phyloP scores from a whole-genome alignment of 2,888 invertebrate species.

The Nomada fabriciana region DNA sequence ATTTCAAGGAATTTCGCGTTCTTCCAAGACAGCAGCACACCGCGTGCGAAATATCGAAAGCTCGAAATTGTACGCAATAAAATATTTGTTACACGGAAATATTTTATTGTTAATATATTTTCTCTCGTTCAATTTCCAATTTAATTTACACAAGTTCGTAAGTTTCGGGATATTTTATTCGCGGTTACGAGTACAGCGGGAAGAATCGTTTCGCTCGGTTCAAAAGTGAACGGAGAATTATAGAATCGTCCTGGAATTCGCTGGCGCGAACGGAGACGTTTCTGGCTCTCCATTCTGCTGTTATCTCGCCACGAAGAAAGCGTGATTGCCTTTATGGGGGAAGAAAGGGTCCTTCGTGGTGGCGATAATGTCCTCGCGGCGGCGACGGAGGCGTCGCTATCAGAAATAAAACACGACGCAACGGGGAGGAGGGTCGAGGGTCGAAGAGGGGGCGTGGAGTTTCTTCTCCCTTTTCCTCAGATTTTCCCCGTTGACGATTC shows the following conservation, averaged over 20 bases:
- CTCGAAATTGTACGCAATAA: too few species aligned
- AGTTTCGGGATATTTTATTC: not conserved
- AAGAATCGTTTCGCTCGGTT: conserved; percentile 9
- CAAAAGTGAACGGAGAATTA: conserved; percentile 40
- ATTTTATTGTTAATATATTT: too few species aligned
- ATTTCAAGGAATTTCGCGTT: too few species aligned
- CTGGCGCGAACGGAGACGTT: conserved; percentile 54
- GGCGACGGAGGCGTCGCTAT: conserved; percentile 78
- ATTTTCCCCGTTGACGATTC: conserved; percentile 45
- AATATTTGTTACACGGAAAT: too few species aligned
- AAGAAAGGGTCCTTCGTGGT: conserved; percentile 84
- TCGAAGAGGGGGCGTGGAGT: conserved; percentile 39
- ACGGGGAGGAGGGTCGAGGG: conserved; percentile 42
- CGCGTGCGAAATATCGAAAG: too few species aligned
- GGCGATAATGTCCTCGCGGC: conserved; percentile 83
- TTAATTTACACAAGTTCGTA: not conserved
- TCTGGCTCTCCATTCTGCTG: conserved; percentile 79
- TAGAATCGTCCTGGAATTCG: conserved; percentile 48
- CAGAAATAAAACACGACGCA: conserved; percentile 81
- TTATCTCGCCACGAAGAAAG: conserved; percentile 84
- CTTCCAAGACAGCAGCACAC: too few species aligned
- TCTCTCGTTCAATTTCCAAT: too few species aligned
- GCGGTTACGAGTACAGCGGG: not conserved
- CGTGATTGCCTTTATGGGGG: conserved; percentile 85
- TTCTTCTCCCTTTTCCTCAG: conserved; percentile 39